Conservation (phyloP, 2,888 invertebrate species). For the Anthophora plumipes region DNA sequence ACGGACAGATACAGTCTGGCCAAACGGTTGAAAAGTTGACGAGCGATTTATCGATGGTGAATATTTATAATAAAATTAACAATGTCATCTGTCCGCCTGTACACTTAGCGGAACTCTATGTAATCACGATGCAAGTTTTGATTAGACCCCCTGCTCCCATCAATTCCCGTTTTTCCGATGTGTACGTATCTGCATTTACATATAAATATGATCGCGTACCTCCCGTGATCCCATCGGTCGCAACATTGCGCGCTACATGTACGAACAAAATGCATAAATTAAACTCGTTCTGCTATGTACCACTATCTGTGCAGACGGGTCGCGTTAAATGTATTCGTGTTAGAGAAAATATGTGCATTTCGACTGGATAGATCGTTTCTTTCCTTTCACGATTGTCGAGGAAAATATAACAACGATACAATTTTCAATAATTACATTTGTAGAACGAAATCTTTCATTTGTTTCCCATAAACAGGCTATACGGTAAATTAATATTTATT, state of each 20-base stretch:
- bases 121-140: constrained; percentile 57
- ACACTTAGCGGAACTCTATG: constrained; percentile 31
- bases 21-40: background rate
- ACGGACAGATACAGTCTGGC: background rate
- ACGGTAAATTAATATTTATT: constrained; percentile 21
- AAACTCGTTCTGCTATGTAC: constrained; percentile 47
- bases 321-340: constrained; percentile 26
- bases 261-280: constrained; percentile 71
- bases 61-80: constrained; percentile 53
- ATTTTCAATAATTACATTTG: background rate
- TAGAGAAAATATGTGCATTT: constrained; percentile 4
- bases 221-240: constrained; percentile 49
- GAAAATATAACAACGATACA: background rate
- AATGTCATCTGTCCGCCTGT: constrained; percentile 26
- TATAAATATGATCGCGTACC: constrained; percentile 68
- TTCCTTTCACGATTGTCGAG: background rate
- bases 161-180: constrained; percentile 42
- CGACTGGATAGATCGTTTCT: background rate
- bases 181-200: constrained; percentile 63
- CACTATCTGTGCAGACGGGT: constrained; percentile 12
- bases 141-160: constrained; percentile 40
- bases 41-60: constrained; percentile 7
- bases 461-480: constrained; percentile 5
- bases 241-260: constrained; percentile 48
- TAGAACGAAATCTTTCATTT: background rate